These are phyloP conservation scores for Sipunculus nudus DNA, from an alignment of 2,888 invertebrate species.

Conservation along the genomic window DNA sequence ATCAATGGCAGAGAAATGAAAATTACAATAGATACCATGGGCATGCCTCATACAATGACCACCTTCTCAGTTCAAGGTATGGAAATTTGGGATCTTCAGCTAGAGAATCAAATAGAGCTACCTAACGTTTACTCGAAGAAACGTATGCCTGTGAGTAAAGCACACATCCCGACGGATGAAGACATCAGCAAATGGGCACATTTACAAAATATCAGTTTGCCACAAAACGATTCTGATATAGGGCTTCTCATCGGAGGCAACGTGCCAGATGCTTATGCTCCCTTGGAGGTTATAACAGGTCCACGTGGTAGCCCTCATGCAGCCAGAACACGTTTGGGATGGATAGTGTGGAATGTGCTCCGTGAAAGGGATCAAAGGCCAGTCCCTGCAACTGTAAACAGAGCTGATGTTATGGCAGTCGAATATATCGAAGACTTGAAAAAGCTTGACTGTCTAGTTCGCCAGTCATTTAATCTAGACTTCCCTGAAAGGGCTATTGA, in stretches of 20 bases:
- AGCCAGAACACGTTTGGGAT: conserved; percentile 16
- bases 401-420: conserved; percentile 5
- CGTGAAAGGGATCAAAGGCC: not conserved
- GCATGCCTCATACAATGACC: not conserved
- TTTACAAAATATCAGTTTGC: conserved; percentile 14
- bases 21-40: conserved; percentile 13
- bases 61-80: conserved; percentile 3
- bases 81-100: conserved; percentile 1
- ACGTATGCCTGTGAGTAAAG: conserved; percentile 17
- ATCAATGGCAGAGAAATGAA: not conserved
- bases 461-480: conserved; percentile 21
- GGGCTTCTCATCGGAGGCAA: conserved; percentile 29
- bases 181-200: conserved; percentile 27
- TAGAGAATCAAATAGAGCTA: conserved; percentile 3
- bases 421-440: conserved; percentile 9
- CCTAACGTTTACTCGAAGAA: conserved; percentile 21
- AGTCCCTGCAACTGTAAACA: conserved; percentile 16
- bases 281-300: conserved; percentile 23
- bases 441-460: conserved; percentile 19
- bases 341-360: conserved; percentile 31
- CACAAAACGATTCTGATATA: conserved; percentile 15
- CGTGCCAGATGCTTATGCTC: conserved; percentile 28
- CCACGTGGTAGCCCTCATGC: conserved; percentile 32
- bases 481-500: conserved; percentile 24
- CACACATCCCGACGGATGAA: conserved; percentile 19